Evolutionary conservation across 2,113 vertebrate genomes (phyloP).

Genomic region (Callopanchax toddi): DNA sequence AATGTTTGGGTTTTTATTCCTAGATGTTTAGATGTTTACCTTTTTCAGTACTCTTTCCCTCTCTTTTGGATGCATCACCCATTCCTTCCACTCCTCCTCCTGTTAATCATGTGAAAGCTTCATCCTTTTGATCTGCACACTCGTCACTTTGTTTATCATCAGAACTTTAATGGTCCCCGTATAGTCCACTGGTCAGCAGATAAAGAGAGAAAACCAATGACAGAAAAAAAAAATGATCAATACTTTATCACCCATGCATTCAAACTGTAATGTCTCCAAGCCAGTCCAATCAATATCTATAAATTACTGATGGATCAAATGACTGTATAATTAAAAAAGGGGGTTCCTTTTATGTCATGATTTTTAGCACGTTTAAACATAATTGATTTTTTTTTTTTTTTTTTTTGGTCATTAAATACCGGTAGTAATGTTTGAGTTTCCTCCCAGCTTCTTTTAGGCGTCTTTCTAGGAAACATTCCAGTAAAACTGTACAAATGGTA

Average conservation of each 20-base stretch:
- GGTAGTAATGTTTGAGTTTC: not conserved
- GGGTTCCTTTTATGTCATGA: not conserved
- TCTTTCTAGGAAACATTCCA: not conserved
- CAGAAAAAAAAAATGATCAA: conserved; percentile 13
- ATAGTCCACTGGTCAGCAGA: not conserved
- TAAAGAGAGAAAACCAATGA: conserved; percentile 17
- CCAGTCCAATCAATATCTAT: not conserved
- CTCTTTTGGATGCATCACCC: not conserved
- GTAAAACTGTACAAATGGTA: not conserved
- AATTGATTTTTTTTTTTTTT: not conserved
- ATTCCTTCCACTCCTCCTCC: not conserved
- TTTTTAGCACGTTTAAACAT: not conserved
- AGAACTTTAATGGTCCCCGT: conserved; percentile 25
- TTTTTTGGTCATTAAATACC: too few species aligned
- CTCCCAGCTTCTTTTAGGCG: not conserved
- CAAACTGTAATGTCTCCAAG: conserved; percentile 5
- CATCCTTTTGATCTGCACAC: conserved; percentile 13
- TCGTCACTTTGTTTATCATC: conserved; percentile 30
- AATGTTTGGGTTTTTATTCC: not conserved
- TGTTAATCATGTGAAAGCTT: not conserved
- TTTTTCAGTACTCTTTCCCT: not conserved
- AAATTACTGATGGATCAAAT: not conserved
- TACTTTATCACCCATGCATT: conserved; percentile 2
- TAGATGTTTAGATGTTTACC: not conserved
- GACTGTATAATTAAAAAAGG: not conserved